Percentiles rank a stretch among this genome's conserved stretches.
phyloP scores from a whole-genome alignment of 2,888 invertebrate genomes.

The Melanostoma scalare region DNA sequence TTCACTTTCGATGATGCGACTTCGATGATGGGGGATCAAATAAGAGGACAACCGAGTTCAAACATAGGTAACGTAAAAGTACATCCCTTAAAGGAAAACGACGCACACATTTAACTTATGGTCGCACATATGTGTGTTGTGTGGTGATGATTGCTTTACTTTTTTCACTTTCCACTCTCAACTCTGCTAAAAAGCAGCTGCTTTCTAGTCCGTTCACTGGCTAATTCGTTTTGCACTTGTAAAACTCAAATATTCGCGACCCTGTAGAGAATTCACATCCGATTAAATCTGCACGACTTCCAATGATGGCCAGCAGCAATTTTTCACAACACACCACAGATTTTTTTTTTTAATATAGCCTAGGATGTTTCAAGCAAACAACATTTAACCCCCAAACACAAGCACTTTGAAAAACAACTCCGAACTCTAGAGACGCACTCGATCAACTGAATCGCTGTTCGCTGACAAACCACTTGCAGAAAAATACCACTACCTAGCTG shows the following conservation, averaged over 20 bases:
- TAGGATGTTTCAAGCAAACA: constrained; percentile 16
- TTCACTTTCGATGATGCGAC: constrained; percentile 63
- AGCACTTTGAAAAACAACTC: constrained; percentile 37
- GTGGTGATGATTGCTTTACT: constrained; percentile 8
- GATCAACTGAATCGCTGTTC: constrained; percentile 63
- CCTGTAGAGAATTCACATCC: constrained; percentile 20
- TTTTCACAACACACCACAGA: constrained; percentile 21
- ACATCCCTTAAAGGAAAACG: constrained; percentile 41
- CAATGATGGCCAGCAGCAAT: constrained; percentile 39
- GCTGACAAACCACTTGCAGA: constrained; percentile 64
- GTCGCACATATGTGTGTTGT: constrained; percentile 26
- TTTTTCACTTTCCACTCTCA: neutral
- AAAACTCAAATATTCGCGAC: neutral
- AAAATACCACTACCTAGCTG: constrained; percentile 37
- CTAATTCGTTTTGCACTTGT: constrained; percentile 20
- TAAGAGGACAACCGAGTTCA: constrained; percentile 54
- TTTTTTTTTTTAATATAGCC: constrained; percentile 30
- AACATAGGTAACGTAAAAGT: constrained; percentile 36
- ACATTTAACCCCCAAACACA: constrained; percentile 30
- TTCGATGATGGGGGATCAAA: constrained; percentile 55
- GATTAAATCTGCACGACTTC: constrained; percentile 48
- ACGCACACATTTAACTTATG: constrained; percentile 38
- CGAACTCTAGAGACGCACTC: constrained; percentile 68
- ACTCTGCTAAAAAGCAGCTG: constrained; percentile 53
- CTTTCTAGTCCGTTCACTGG: constrained; percentile 15